Evolutionary conservation across 2,113 vertebrate genomes (phyloP).

Genomic region (Morphnarchus princeps): DNA sequence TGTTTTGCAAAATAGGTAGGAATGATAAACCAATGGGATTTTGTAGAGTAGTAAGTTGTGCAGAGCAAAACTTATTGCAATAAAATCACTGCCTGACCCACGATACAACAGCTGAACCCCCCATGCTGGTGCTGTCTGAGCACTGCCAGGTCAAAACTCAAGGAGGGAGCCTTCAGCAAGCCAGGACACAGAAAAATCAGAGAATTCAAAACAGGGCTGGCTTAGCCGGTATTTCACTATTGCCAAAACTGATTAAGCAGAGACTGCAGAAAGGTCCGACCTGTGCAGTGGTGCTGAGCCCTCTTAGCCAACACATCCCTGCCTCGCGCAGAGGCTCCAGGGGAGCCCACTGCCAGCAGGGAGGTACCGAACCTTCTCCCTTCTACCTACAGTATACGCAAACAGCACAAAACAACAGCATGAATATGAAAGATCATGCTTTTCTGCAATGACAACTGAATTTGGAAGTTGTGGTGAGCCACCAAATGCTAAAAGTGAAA

Average conservation of each 20-base stretch:
- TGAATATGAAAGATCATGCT: not conserved
- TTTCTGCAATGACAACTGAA: not conserved
- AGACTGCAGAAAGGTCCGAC: not conserved
- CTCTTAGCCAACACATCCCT: not conserved
- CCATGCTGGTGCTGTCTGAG: not conserved
- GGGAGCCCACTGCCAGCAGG: not conserved
- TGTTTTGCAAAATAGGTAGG: not conserved
- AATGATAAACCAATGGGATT: not conserved
- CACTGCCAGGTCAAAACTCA: not conserved
- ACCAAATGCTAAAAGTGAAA: not conserved
- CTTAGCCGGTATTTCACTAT: not conserved
- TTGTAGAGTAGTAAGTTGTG: not conserved
- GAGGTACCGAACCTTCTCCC: not conserved
- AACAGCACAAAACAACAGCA: not conserved
- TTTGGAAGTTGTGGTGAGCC: not conserved
- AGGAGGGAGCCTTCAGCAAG: not conserved
- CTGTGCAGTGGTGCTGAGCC: rapidly evolving
- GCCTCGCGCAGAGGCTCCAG: not conserved
- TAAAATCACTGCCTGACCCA: not conserved
- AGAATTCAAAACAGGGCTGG: not conserved
- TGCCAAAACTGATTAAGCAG: rapidly evolving
- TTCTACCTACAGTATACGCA: not conserved
- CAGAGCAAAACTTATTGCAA: not conserved
- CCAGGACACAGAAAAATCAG: not conserved
- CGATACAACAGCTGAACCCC: not conserved